These are phyloP conservation scores for Ctenodactylus gundi DNA, from an alignment of 2,113 vertebrate genomes.

Conservation along the genomic window DNA sequence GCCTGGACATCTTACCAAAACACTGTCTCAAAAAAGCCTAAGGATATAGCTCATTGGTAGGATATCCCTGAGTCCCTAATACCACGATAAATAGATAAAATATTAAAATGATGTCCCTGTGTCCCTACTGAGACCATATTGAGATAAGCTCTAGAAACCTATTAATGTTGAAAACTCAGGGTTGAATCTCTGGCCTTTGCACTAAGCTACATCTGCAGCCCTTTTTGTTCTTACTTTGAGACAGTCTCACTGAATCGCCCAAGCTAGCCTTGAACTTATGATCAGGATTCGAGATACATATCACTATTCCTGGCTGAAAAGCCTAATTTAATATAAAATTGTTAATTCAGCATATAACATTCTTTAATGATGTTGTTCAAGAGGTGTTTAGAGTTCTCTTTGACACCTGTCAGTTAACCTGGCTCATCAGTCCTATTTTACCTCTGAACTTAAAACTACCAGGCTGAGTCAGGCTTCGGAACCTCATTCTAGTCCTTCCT, in stretches of 20 bases:
- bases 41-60: not conserved
- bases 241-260: not conserved
- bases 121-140: too few species aligned
- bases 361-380: not conserved
- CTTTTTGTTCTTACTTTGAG: not conserved
- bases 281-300: not conserved
- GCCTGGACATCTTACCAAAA: not conserved
- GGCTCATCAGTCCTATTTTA: not conserved
- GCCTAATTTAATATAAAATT: not conserved
- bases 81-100: not conserved
- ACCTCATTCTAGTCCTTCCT: not conserved
- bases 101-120: not conserved
- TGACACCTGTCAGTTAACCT: not conserved
- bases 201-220: not conserved
- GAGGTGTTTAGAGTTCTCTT: not conserved
- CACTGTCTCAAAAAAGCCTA: not conserved
- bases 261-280: not conserved
- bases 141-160: not conserved
- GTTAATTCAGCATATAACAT: not conserved
- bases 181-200: not conserved
- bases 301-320: not conserved
- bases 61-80: not conserved
- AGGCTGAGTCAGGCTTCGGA: not conserved
- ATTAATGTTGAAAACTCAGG: not conserved
- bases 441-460: not conserved